Base-by-base conservation (phyloP, 2,797 vertebrate species). In the Alcedo quadribrachys region DNA sequence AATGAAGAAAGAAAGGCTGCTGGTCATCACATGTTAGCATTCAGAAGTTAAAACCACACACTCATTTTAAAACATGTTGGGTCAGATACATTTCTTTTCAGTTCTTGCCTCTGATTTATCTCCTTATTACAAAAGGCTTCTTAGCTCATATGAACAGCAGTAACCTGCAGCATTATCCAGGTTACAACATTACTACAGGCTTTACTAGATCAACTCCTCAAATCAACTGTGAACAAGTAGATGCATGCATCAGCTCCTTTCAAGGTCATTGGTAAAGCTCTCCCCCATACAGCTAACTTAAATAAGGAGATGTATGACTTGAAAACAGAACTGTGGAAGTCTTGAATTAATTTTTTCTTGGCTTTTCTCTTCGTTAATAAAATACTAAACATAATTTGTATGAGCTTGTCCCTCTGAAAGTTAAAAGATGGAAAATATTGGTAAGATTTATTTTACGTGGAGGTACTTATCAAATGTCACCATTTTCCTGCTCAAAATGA, bases 381-480 rank as follows among this genome's bases (percentile, higher is more conserved):
- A 88, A 92, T 40, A 81, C 79, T 85, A 80, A 91, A 84, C 12
- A 19, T 77, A 87, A 88, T 91, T 75, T 63, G 71, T 61, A 68
- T 65, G 65, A 86, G 75, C 16, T 87, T 85, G 78, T 82, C 67
- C 83, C 48, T 89, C 78, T 66, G 48, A 61, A 91, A 91, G 70
- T 78, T 90, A 83, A 25, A 61, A 83, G 86, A 87, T 93, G 80
- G 82, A 95, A 95, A 94, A 89, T 50, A 81, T 25, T 63, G 60
- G 76, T 81, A 90, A 90, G 81, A 84, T 94, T 95, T 90, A 91
- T 93, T 94, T 87, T 87, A 82, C 95, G 76, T 57, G 61, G 77
- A 85, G 46, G 84, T 76, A 91, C 86, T 95, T 96, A 91, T 73
- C 81, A 95, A 94, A 96, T 92, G 86, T 94, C 94, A 95, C 78